phyloP scores from a whole-genome alignment of 2,113 vertebrate species.

The Ellobius talpinus region DNA sequence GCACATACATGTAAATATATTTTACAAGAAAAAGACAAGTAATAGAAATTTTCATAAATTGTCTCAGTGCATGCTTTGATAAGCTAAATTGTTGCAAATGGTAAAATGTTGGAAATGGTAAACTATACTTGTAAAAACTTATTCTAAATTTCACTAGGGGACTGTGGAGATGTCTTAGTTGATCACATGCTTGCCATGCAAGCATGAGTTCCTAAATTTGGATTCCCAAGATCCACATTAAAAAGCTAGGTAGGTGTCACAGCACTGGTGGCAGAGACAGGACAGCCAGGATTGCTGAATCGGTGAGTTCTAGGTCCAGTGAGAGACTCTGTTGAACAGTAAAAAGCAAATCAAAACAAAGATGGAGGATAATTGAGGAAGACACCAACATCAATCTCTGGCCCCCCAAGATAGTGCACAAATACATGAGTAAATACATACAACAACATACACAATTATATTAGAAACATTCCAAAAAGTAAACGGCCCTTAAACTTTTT shows the following conservation, averaged over 20 bases:
- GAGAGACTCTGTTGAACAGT: background rate
- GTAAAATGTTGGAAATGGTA: background rate
- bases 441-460: background rate
- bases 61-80: background rate
- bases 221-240: background rate
- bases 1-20: background rate
- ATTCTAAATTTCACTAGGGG: background rate
- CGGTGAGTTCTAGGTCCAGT: background rate
- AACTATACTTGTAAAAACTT: background rate
- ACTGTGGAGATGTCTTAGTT: background rate
- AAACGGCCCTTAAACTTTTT: background rate
- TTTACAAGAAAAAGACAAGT: background rate
- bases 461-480: constrained; percentile 9
- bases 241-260: background rate
- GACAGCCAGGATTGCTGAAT: background rate
- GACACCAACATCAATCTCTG: background rate
- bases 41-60: background rate
- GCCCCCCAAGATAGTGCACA: background rate
- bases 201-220: background rate
- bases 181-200: background rate
- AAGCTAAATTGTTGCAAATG: background rate
- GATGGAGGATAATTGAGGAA: background rate
- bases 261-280: background rate
- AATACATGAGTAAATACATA: background rate
- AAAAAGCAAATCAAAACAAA: background rate